These are phyloP conservation scores for Diabrotica virgifera DNA, from an alignment of 1,140 invertebrate genomes.

Conservation along the genomic window DNA sequence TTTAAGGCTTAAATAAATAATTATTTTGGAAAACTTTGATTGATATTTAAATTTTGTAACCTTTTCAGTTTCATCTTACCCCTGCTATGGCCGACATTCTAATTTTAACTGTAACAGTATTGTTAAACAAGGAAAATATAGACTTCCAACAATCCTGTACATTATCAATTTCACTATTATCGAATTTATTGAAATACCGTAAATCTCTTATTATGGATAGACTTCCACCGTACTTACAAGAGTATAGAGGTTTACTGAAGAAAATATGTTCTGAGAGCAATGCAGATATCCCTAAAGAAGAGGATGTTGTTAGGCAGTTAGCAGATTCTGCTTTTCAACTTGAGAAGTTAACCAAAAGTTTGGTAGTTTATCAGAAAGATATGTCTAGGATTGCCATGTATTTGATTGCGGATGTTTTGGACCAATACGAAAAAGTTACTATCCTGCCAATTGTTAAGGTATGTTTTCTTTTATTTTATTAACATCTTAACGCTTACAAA, in stretches of 20 bases:
- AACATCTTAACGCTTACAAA: too few species aligned
- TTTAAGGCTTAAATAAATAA: conserved; percentile 10
- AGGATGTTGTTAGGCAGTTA: conserved; percentile 26
- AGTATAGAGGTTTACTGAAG: conserved; percentile 36
- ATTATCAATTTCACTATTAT: conserved; percentile 31
- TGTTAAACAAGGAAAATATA: conserved; percentile 18
- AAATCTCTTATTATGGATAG: conserved; percentile 41
- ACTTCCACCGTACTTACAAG: conserved; percentile 38
- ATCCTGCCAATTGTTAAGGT: conserved; percentile 41
- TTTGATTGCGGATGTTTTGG: conserved; percentile 43
- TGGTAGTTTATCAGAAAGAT: conserved; percentile 36
- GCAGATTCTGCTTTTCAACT: conserved; percentile 39
- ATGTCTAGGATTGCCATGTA: conserved; percentile 40
- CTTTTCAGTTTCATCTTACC: conserved; percentile 39
- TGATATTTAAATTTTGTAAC: not conserved
- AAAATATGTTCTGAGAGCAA: conserved; percentile 35
- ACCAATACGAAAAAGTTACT: conserved; percentile 36
- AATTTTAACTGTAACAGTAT: conserved; percentile 20
- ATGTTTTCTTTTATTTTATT: conserved; percentile 24
- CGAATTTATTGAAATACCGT: conserved; percentile 37
- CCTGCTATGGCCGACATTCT: conserved; percentile 34
- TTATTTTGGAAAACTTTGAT: conserved; percentile 16
- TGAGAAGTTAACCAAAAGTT: conserved; percentile 40
- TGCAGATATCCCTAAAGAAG: conserved; percentile 18
- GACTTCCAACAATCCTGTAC: conserved; percentile 30